phyloP scores from a whole-genome alignment of 2,888 invertebrate species.

The Schrankia costaestrigalis region DNA sequence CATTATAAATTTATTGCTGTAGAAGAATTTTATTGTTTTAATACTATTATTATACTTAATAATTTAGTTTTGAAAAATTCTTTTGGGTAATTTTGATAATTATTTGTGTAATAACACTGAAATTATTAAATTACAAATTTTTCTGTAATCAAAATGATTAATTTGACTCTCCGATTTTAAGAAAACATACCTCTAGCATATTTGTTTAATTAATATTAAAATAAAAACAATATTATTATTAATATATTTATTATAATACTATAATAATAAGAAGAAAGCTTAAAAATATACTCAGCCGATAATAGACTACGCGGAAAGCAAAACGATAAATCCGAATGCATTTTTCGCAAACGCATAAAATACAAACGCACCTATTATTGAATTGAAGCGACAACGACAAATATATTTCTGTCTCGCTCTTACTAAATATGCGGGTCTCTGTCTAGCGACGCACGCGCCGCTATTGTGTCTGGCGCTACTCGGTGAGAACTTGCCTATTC shows the following conservation, averaged over 20 bases:
- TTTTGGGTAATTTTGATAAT: no score
- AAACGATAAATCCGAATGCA: conserved; percentile 69
- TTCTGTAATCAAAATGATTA: no score
- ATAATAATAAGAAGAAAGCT: conserved; percentile 30
- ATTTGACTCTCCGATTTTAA: no score
- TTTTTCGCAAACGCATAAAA: conserved; percentile 78
- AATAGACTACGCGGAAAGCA: conserved; percentile 68
- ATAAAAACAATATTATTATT: no score
- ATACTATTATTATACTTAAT: no score
- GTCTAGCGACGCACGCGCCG: conserved; percentile 66
- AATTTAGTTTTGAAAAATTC: no score
- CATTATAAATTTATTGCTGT: conserved; percentile 22
- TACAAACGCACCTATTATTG: conserved; percentile 71
- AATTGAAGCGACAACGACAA: conserved; percentile 44
- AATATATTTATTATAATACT: no score
- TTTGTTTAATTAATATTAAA: no score
- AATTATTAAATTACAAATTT: no score
- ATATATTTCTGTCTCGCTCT: conserved; percentile 44
- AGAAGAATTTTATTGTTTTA: conserved; percentile 18
- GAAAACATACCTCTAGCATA: no score
- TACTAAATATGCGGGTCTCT: conserved; percentile 48
- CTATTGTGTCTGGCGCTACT: conserved; percentile 74
- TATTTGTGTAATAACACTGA: no score
- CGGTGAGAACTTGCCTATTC: conserved; percentile 49
- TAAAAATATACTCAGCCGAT: conserved; percentile 33